Base-by-base conservation (phyloP, 2,113 vertebrate species). In the Erinaceus europaeus region DNA sequence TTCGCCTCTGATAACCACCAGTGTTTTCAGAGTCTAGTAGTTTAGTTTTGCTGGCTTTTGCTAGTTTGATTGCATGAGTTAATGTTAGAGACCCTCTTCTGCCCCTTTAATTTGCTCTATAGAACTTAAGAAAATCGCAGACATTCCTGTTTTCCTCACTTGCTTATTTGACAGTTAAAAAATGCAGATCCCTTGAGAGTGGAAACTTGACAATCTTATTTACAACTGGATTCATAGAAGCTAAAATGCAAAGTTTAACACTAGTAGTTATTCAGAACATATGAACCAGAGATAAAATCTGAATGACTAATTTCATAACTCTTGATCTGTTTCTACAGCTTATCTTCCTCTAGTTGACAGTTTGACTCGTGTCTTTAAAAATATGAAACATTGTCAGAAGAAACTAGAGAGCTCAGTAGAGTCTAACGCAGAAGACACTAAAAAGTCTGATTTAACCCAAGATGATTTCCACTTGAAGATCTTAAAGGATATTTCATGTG, bases 401-500 rank as follows among this genome's bases (percentile, higher is more conserved):
- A 97, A 44, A 46, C 62, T 81, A 89, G 64, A 92, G 44, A 94
- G 89, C 29, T 95, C 93, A 14, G 91, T 92, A 81, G 94, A 91
- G 6, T 89, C 90, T 0, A 73, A 95, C 29, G 53, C 93, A 55
- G 95, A 95, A 44, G 94, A 96, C 18, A 62, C 86, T 67, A 93
- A 80, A 76, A 96, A 42, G 44, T 82, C 90, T 1, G 95, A 93
- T 71, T 17, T 79, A 83, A 90, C 88, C 0, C 94, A 97, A 57
- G 96, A 97, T 55, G 98, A 99, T 71, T 97, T 98, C 73, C 98
- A 98, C 93, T 94, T 99, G 85, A 97, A 97, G 95, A 97, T 98
- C 80, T 96, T 99, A 73, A 97, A 97, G 90, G 98, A 99, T 89
- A 97, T 98, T 91, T 97, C 98, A 65, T 97, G 97, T 72, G 99